These are phyloP conservation scores for Astropecten irregularis DNA, from an alignment of 53 echinoderm and acorn worm species.

Conservation along the genomic window DNA sequence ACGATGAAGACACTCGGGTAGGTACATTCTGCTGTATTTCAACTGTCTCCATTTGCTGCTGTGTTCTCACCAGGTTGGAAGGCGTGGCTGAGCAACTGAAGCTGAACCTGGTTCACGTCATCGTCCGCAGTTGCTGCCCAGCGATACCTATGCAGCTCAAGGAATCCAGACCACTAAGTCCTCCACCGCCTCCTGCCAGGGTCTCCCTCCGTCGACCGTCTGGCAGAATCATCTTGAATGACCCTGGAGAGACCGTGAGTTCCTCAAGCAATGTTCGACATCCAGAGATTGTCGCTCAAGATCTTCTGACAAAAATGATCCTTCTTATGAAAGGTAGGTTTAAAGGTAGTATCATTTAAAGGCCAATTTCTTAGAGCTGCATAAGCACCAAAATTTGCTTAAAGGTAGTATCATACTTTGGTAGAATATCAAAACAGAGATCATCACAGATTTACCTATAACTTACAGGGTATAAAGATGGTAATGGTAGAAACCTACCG, in stretches of 20 bases:
- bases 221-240: slow-evolving; percentile 73
- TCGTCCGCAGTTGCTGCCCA: slow-evolving; percentile 91
- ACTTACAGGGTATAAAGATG: too few species aligned
- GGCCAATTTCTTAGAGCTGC: too few species aligned
- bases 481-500: too few species aligned
- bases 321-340: slow-evolving; percentile 86
- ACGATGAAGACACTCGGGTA: background rate
- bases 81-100: slow-evolving; percentile 85
- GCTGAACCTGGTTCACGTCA: slow-evolving; percentile 83
- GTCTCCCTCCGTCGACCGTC: background rate
- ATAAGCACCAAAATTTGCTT: too few species aligned
- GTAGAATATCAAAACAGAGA: too few species aligned
- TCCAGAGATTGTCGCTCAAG: slow-evolving; percentile 71
- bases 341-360: too few species aligned
- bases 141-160: slow-evolving; percentile 64
- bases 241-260: slow-evolving; percentile 33
- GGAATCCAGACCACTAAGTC: background rate
- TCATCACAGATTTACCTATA: too few species aligned
- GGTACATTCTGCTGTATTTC: background rate
- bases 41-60: background rate
- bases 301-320: slow-evolving; percentile 80
- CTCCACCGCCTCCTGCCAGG: background rate
- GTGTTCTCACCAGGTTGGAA: slow-evolving; percentile 64
- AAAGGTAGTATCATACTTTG: too few species aligned
- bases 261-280: slow-evolving; percentile 54